These are phyloP conservation scores for Crocallis elinguaria DNA, from an alignment of 2,888 invertebrate genomes.

Conservation along the genomic window DNA sequence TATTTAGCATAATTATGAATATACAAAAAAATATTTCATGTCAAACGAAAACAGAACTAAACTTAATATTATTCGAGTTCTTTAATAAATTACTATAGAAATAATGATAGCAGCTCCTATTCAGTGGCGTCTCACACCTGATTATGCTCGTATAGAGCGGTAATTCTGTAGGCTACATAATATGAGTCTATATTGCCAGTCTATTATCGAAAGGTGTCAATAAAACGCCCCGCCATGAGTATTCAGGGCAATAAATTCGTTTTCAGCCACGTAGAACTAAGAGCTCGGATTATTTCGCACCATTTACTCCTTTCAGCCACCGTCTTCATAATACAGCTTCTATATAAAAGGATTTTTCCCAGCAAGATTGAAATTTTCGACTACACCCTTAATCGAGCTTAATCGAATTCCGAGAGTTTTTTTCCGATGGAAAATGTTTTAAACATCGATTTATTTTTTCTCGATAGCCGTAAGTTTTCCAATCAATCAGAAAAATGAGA, in stretches of 20 bases:
- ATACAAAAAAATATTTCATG: too few species aligned
- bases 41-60: too few species aligned
- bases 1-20: too few species aligned
- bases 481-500: conserved; percentile 25
- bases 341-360: conserved; percentile 70
- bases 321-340: conserved; percentile 75
- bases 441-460: conserved; percentile 29
- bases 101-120: conserved; percentile 1
- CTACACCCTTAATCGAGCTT: conserved; percentile 60
- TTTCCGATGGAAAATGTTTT: conserved; percentile 34
- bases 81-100: too few species aligned
- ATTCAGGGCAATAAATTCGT: conserved; percentile 80
- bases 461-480: conserved; percentile 24
- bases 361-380: conserved; percentile 71
- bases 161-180: conserved; percentile 2
- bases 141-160: conserved; percentile 3
- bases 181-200: conserved; percentile 18
- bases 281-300: conserved; percentile 82
- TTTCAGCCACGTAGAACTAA: conserved; percentile 79
- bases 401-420: conserved; percentile 62
- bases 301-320: conserved; percentile 81
- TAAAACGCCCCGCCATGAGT: conserved; percentile 67
- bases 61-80: too few species aligned
- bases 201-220: conserved; percentile 67
- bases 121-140: conserved; percentile 1